Evolutionary conservation across 2,797 vertebrate genomes (phyloP).

Genomic region (Cryptoprocta ferox): DNA sequence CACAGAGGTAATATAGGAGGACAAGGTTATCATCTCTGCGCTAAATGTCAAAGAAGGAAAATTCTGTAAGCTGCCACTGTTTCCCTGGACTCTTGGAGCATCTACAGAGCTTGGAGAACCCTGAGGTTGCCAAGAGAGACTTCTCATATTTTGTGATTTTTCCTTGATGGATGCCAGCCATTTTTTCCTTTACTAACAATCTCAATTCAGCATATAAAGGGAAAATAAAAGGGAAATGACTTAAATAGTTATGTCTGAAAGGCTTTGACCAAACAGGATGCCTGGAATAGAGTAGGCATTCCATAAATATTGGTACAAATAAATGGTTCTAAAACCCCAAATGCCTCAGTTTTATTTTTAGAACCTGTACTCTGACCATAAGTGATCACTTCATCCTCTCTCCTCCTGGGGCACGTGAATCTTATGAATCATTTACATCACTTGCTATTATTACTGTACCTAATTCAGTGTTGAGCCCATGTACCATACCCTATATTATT

Average conservation of each 20-base stretch:
- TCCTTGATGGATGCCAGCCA: background rate
- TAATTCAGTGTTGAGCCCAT: background rate
- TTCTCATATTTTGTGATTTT: slow-evolving; percentile 33
- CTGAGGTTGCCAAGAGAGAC: background rate
- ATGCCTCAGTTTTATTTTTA: slow-evolving; percentile 22
- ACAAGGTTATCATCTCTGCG: slow-evolving; percentile 25
- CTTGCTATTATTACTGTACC: background rate
- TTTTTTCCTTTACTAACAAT: slow-evolving; percentile 13
- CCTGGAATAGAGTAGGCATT: background rate
- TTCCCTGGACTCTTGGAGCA: background rate
- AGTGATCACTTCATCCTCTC: background rate
- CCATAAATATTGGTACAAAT: slow-evolving; percentile 9
- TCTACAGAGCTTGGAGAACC: slow-evolving; percentile 10
- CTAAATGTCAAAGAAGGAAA: slow-evolving; percentile 30
- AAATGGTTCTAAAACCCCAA: background rate
- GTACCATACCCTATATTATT: background rate
- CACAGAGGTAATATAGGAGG: background rate
- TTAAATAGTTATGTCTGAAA: slow-evolving; percentile 26
- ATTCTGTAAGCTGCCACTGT: background rate
- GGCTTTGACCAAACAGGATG: background rate
- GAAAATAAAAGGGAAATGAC: slow-evolving; percentile 16
- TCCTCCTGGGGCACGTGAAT: background rate
- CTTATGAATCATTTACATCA: background rate
- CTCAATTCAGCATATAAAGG: background rate
- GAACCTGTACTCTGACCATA: slow-evolving; percentile 20